phyloP scores from a whole-genome alignment of 2,797 vertebrate genomes.

The Crotalus adamanteus region DNA sequence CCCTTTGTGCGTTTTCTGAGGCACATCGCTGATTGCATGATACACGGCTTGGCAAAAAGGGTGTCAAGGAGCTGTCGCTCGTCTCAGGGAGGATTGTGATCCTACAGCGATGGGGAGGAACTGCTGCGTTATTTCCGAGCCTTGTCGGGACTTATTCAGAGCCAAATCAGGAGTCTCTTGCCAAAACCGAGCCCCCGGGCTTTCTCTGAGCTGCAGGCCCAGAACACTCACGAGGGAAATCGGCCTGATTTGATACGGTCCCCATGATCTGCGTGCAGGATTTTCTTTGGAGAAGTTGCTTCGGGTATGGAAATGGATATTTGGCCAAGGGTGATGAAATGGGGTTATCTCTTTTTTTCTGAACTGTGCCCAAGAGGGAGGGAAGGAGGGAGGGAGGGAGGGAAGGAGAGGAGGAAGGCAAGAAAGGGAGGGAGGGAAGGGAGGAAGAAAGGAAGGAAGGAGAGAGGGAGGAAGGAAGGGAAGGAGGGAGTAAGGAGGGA shows the following conservation, averaged over 20 bases:
- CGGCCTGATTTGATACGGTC: slow-evolving; percentile 39
- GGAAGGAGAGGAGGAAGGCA: too few relatives aligned
- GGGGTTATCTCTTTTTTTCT: too few relatives aligned
- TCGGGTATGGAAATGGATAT: neutral
- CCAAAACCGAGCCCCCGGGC: slow-evolving; percentile 24
- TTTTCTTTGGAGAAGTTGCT: slow-evolving; percentile 46
- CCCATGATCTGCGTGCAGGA: slow-evolving; percentile 44
- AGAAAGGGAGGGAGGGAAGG: too few relatives aligned
- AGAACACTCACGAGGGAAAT: slow-evolving; percentile 44
- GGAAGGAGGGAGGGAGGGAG: too few relatives aligned
- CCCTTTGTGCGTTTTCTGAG: neutral
- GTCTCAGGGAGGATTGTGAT: slow-evolving; percentile 29
- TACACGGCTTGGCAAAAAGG: neutral
- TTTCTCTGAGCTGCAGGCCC: slow-evolving; percentile 45
- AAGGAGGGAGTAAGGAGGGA: accelerated
- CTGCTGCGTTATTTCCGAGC: slow-evolving; percentile 23
- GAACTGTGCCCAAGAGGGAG: too few relatives aligned
- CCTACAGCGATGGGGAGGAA: neutral
- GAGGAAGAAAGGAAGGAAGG: too few relatives aligned
- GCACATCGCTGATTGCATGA: slow-evolving; percentile 9
- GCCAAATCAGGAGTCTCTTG: slow-evolving; percentile 33
- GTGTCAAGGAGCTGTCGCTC: slow-evolving; percentile 4
- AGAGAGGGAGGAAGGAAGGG: accelerated
- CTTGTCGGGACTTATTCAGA: slow-evolving; percentile 40
- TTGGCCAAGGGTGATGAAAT: too few relatives aligned